phyloP scores from a whole-genome alignment of 2,888 invertebrate genomes.

The Amiota minor region DNA sequence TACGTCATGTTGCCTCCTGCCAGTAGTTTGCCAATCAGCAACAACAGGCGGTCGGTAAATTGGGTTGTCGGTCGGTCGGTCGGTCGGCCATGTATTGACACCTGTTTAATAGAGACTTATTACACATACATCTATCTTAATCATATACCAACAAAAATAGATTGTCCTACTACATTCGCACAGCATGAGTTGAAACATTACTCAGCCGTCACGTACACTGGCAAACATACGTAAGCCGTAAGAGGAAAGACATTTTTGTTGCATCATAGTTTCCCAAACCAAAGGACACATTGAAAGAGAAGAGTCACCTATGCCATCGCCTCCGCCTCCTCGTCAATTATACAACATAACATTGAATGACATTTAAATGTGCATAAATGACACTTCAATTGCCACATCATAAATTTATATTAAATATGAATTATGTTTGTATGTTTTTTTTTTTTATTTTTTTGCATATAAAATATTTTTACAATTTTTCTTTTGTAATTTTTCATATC shows the following conservation, averaged over 20 bases:
- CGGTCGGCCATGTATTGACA: background rate
- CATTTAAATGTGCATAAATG: constrained; percentile 43
- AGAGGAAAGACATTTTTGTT: background rate
- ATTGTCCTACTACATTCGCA: background rate
- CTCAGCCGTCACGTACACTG: background rate
- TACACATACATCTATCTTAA: background rate
- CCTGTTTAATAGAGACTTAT: constrained; percentile 1
- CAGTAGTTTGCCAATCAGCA: background rate
- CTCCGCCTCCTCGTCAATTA: background rate
- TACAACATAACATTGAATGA: constrained; percentile 40
- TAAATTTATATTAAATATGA: constrained; percentile 39
- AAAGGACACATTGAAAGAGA: background rate
- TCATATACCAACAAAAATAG: background rate
- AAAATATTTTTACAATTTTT: too few species aligned
- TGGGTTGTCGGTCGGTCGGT: background rate
- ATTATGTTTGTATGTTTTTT: constrained; percentile 8
- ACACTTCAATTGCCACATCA: constrained; percentile 37
- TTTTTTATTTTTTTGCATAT: too few species aligned
- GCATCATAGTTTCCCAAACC: background rate
- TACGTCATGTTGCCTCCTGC: constrained; percentile 5
- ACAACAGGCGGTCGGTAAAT: background rate
- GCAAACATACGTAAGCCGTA: background rate
- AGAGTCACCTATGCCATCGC: background rate
- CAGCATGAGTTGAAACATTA: background rate
- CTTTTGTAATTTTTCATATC: too few species aligned